A percentile compares a stretch with the other conserved stretches of the same genome.
These are phyloP conservation scores for Trissoscelio sp. DNA, from an alignment of 2,888 invertebrate species.

Conservation along the genomic window DNA sequence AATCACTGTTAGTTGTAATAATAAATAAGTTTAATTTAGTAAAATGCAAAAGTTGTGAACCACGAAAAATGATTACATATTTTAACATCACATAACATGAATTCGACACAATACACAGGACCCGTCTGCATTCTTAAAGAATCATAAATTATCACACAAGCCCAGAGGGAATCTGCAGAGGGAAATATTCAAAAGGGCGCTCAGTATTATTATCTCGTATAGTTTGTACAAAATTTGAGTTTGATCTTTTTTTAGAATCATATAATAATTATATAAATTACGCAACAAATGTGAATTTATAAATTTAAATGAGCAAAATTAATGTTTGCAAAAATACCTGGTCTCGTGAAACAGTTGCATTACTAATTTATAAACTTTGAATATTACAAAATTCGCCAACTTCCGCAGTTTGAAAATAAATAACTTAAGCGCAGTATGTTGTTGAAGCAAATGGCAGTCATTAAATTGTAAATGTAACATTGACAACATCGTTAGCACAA, in stretches of 20 bases:
- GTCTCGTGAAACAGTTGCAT: too few species aligned
- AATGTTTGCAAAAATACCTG: too few species aligned
- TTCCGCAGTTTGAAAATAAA: slow-evolving; percentile 5
- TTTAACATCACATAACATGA: slow-evolving; percentile 74
- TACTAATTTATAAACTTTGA: background rate
- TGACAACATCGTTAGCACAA: slow-evolving; percentile 35
- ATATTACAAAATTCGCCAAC: background rate
- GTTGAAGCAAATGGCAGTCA: slow-evolving; percentile 21
- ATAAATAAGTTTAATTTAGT: too few species aligned
- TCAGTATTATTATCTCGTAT: slow-evolving; percentile 61
- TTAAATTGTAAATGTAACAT: slow-evolving; percentile 26
- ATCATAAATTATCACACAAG: slow-evolving; percentile 81
- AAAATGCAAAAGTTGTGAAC: slow-evolving; percentile 7
- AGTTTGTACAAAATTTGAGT: slow-evolving; percentile 63
- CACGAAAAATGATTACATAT: slow-evolving; percentile 46
- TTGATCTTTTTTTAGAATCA: slow-evolving; percentile 70
- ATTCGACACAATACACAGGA: slow-evolving; percentile 78
- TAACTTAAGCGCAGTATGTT: slow-evolving; percentile 8
- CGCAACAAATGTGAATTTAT: too few species aligned
- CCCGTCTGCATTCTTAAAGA: slow-evolving; percentile 82
- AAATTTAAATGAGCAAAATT: too few species aligned
- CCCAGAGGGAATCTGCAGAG: slow-evolving; percentile 72
- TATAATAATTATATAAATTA: slow-evolving; percentile 48
- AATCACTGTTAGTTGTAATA: too few species aligned
- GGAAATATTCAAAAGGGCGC: slow-evolving; percentile 62